phyloP scores from a whole-genome alignment of 2,113 vertebrate genomes.

The Otis tarda region DNA sequence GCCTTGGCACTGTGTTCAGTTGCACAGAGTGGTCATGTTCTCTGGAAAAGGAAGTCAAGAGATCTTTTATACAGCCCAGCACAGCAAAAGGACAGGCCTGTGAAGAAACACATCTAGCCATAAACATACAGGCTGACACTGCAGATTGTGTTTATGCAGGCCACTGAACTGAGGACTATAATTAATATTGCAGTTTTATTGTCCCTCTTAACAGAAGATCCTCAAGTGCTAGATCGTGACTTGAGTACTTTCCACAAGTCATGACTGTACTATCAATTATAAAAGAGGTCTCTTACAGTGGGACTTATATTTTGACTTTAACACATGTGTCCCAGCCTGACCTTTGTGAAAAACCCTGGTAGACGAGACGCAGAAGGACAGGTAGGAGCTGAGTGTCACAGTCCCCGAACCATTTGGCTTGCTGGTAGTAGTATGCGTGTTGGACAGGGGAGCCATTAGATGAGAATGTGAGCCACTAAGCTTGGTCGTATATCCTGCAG shows the following conservation, averaged over 20 bases:
- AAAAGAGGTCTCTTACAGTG: background rate
- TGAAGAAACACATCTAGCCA: background rate
- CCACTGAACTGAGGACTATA: background rate
- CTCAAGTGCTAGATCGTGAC: background rate
- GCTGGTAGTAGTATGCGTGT: background rate
- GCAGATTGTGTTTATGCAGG: background rate
- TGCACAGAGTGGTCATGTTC: background rate
- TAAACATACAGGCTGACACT: background rate
- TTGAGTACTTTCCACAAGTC: background rate
- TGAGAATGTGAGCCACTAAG: background rate
- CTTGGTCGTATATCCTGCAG: background rate
- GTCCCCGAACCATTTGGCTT: background rate
- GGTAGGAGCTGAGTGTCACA: background rate
- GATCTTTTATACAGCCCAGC: background rate
- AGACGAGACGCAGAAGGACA: background rate
- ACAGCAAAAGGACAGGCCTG: background rate
- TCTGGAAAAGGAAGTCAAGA: background rate
- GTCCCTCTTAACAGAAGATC: background rate
- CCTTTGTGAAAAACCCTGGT: background rate
- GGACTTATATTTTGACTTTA: background rate
- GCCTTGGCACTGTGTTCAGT: background rate
- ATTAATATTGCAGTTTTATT: background rate
- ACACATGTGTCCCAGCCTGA: fast-evolving
- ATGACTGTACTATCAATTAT: background rate
- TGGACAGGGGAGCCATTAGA: background rate